These are phyloP conservation scores for Proteles cristata DNA, from an alignment of 2,113 vertebrate species.

Conservation along the genomic window DNA sequence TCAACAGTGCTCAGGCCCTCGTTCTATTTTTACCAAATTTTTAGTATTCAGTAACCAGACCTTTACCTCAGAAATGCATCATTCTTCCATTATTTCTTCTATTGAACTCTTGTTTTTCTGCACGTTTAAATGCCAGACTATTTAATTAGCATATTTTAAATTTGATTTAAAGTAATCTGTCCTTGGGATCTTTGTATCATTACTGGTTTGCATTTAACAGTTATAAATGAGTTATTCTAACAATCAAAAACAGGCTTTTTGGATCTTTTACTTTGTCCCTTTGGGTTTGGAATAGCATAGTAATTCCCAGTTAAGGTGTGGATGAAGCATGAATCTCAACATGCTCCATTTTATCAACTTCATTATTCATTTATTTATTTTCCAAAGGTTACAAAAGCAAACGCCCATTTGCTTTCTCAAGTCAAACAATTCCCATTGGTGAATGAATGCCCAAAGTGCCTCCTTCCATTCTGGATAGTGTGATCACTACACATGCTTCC, in stretches of 20 bases:
- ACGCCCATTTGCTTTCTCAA: not conserved
- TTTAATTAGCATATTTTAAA: not conserved
- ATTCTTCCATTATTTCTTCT: not conserved
- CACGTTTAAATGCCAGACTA: not conserved
- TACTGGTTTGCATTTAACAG: not conserved
- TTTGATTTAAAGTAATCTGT: not conserved
- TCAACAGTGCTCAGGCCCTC: fast-evolving
- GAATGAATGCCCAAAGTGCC: too few relatives aligned
- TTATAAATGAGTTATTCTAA: not conserved
- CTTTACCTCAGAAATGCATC: not conserved
- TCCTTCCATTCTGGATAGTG: not conserved
- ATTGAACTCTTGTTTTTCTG: not conserved
- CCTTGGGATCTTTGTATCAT: not conserved
- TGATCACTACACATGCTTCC: not conserved
- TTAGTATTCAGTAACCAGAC: not conserved
- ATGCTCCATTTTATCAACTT: not conserved
- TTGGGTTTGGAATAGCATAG: not conserved
- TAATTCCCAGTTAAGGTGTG: too few relatives aligned
- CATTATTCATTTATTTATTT: not conserved
- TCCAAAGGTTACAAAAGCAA: not conserved
- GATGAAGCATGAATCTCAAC: not conserved
- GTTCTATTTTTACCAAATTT: not conserved
- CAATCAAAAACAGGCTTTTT: not conserved
- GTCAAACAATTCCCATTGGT: not conserved
- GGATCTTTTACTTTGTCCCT: not conserved